Conservation (phyloP, 1,140 invertebrate genomes). For the Luehdorfia chinensis region DNA sequence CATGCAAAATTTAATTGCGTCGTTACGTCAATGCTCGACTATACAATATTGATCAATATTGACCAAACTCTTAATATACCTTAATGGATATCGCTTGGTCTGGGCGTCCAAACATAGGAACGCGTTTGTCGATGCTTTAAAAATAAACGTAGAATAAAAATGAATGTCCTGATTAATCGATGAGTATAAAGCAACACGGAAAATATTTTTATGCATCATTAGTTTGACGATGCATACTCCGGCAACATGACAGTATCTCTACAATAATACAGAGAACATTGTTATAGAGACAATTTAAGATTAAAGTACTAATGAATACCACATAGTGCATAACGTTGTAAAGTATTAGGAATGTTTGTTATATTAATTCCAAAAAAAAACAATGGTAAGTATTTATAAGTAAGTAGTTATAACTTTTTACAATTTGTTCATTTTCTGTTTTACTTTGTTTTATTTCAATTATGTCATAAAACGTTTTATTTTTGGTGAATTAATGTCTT, state of each 20-base stretch:
- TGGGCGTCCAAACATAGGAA: constrained; percentile 34
- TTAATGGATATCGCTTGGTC: constrained; percentile 50
- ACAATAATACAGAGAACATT: constrained; percentile 4
- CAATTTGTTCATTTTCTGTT: too few relatives aligned
- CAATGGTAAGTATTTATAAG: too few relatives aligned
- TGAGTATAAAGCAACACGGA: constrained; percentile 54
- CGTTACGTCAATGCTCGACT: constrained; percentile 32
- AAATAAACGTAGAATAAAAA: constrained; percentile 52
- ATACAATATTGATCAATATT: constrained; percentile 50
- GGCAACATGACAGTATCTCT: neutral
- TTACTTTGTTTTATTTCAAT: too few relatives aligned
- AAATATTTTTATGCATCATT: constrained; percentile 73
- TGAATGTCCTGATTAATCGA: constrained; percentile 63
- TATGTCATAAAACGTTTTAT: too few relatives aligned
- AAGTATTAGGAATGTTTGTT: too few relatives aligned
- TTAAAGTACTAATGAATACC: constrained; percentile 24
- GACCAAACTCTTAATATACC: constrained; percentile 65
- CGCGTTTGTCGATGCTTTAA: constrained; percentile 44
- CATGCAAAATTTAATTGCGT: constrained; percentile 52
- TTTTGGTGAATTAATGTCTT: too few relatives aligned
- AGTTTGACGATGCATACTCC: constrained; percentile 35
- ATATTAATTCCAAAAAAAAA: too few relatives aligned
- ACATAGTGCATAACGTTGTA: neutral
- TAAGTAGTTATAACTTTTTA: too few relatives aligned
- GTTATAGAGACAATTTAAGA: neutral